phyloP scores from a whole-genome alignment of 2,113 vertebrate genomes.

The Periophthalmodon schlosseri region DNA sequence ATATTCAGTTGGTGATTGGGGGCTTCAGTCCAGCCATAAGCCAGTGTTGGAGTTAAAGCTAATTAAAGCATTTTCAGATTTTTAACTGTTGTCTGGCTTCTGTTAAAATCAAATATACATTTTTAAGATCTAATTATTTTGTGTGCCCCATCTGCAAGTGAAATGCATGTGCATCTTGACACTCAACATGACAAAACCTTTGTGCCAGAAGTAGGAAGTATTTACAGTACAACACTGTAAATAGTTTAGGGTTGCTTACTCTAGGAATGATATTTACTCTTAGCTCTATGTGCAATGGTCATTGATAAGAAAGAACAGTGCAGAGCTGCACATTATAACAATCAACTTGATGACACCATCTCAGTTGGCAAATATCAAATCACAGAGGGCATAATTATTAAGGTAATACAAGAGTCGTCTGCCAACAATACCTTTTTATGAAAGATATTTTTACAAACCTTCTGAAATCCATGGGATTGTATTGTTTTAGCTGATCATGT shows the following conservation, averaged over 20 bases:
- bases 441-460: background rate
- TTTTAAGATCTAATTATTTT: no score
- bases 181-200: slow-evolving; percentile 13
- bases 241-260: no score
- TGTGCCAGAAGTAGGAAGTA: slow-evolving; percentile 12
- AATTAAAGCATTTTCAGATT: background rate
- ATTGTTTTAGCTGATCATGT: background rate
- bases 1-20: background rate
- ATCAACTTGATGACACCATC: background rate
- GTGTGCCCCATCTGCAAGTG: no score
- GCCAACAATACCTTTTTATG: no score
- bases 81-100: background rate
- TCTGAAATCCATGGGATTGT: background rate
- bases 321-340: background rate
- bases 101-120: background rate
- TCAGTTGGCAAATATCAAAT: background rate
- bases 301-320: no score
- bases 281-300: no score
- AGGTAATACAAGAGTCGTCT: background rate
- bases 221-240: no score
- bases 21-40: background rate
- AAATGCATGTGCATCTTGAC: no score
- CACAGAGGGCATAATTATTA: background rate
- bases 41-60: background rate
- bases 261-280: no score